Percentiles rank a stretch among this genome's conserved stretches.
phyloP scores from a whole-genome alignment of 2,888 invertebrate genomes.

The Ennomos erosarius region DNA sequence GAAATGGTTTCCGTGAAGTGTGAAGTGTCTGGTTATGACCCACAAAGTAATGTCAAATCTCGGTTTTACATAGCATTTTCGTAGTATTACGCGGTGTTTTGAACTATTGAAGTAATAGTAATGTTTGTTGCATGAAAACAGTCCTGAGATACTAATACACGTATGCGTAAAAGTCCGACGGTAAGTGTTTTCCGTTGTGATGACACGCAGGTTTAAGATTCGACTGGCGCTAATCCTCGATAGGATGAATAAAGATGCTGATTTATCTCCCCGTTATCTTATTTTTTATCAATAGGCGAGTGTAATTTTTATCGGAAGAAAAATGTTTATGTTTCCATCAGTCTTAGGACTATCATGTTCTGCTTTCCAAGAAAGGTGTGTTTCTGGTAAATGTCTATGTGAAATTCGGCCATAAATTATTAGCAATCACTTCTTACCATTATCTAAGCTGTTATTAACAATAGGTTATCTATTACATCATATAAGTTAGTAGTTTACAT shows the following conservation, averaged over 20 bases:
- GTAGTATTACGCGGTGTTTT: slow-evolving; percentile 58
- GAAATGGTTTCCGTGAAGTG: slow-evolving; percentile 59
- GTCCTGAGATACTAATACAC: slow-evolving; percentile 13
- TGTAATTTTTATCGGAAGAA: slow-evolving; percentile 63
- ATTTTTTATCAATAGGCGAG: slow-evolving; percentile 68
- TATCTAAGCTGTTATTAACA: slow-evolving; percentile 7
- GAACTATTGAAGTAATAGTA: slow-evolving; percentile 43
- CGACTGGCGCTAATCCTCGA: slow-evolving; percentile 40
- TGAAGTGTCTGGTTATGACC: slow-evolving; percentile 71
- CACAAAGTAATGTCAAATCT: slow-evolving; percentile 80
- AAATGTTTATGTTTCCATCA: slow-evolving; percentile 45
- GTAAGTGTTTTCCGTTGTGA: slow-evolving; percentile 40
- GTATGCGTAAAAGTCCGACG: slow-evolving; percentile 28
- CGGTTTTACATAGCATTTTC: slow-evolving; percentile 74
- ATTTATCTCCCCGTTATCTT: slow-evolving; percentile 77
- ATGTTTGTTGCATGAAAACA: slow-evolving; percentile 31
- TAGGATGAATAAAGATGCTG: slow-evolving; percentile 48
- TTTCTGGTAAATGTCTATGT: slow-evolving; percentile 42
- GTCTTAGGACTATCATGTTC: slow-evolving; percentile 64
- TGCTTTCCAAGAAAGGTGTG: slow-evolving; percentile 73
- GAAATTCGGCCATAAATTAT: slow-evolving; percentile 16
- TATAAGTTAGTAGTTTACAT: slow-evolving; percentile 24
- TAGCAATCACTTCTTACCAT: neutral
- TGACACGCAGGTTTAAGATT: slow-evolving; percentile 36
- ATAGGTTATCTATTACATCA: slow-evolving; percentile 44